Evolutionary conservation across 2,888 invertebrate genomes (phyloP), one percentile per base, ranked within the genome.

Genomic region (Meiosimyza decipiens): DNA sequence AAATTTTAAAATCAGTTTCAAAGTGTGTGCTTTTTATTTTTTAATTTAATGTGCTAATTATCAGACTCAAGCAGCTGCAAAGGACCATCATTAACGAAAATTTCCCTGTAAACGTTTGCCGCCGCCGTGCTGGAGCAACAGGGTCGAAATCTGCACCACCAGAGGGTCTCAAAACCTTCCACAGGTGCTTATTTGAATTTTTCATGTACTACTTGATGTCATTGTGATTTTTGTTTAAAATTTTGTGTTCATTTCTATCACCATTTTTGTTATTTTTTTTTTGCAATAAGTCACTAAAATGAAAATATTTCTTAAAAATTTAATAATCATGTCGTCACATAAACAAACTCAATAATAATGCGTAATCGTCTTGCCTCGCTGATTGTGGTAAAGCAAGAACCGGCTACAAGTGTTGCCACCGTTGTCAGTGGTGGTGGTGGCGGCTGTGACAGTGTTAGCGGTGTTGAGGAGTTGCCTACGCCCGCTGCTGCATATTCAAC

Each of bases 341-440:
- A 12, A 59, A 74, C 70, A 60, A 72, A 71, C 64, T 69, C 75
- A 66, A 59, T 60, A 75, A 84, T 82, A 81, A 87, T 87, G 87
- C 87, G 87, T 84, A 86, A 86, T 85, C 86, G 87, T 79, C 85
- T 87, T 80, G 87, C 87, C 78, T 85, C 87, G 75, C 78, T 87
- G 81, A 87, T 87, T 84, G 85, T 87, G 84, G 85, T 87, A 80
- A 87, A 87, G 83, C 87, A 87, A 84, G 87, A 87, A 80, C 84
- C 85, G 75, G 63, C 74, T 51, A 69, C 78, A 22, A n/a, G 63
- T 28, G 65, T 33, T 15, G 69, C 33, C 40, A 33, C 13, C 28
- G 28, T 28, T 33, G 52, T 49, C 49, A 60, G 51, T 49, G 59
- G 22, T 54, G 9, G 40, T 40, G 40, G 52, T 74, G 73, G 60